Evolutionary conservation across 2,888 invertebrate species (phyloP), one percentile per base, ranked within the genome.

Genomic region (Hirtodrosophila cameraria): DNA sequence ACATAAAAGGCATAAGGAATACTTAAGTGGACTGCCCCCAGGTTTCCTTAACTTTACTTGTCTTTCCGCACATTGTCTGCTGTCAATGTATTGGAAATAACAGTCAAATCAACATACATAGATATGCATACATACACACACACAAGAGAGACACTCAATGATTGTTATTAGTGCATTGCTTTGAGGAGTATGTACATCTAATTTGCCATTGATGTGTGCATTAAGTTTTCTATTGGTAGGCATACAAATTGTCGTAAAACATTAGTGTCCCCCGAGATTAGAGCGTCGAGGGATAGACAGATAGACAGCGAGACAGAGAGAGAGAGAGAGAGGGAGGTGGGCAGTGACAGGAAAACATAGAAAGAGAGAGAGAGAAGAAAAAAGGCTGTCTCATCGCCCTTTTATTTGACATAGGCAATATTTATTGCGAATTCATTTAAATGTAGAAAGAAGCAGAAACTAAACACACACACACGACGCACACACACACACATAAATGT

Each of bases 381-480:
- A 74, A 73, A 75, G 69, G 73, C 84, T 70, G 72, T 77, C 86
- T 77, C 81, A 81, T 84, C 84, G 86, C 75, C 86, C 84, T 75
- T 83, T 84, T 81, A 83, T 83, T 83, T 80, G 83, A 80, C 86
- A 84, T 75, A 66, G 84, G 86, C 86, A 80, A 80, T 83, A 83
- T 83, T 83, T 83, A 83, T 83, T 86, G 86, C 86, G 81, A 83
- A 84, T 84, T 83, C 84, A 80, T 83, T 86, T 81, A 77, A 84
- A 77, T 86, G 75, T 54, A 64, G 69, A 59, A 58, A 64, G 69
- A 59, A 58, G 72, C 60, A 43, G 65, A 52, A 73, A 74, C 73
- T 73, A 69, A 52, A 38, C 15, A 45, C 48, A 54, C 42, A 42
- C 42, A 41, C 23, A 36, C 30, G n/a, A 42, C 25, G 28, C 11